Percentiles rank a stretch among this genome's conserved stretches.
phyloP scores from a whole-genome alignment of 2,797 vertebrate species.

The Chrysocyon brachyurus region DNA sequence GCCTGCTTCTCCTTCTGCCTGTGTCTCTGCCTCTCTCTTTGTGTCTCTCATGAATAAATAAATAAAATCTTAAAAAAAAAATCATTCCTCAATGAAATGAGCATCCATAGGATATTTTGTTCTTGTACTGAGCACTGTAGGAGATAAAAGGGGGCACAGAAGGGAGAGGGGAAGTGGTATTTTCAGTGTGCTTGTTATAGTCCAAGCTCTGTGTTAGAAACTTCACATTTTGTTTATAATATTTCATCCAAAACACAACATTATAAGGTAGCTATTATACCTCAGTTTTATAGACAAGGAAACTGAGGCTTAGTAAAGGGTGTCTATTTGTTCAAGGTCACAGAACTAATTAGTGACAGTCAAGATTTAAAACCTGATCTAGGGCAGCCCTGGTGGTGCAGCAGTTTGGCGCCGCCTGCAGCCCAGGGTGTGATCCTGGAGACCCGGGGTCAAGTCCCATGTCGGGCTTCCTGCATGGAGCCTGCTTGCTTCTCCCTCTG shows the following conservation, averaged over 20 bases:
- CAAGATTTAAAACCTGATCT: conserved; percentile 22
- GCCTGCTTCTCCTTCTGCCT: too few species aligned
- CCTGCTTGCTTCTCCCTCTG: too few species aligned
- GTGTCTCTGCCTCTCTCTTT: too few species aligned
- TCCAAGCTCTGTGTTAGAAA: conserved; percentile 36
- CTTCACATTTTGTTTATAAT: conserved; percentile 43
- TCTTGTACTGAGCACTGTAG: neutral
- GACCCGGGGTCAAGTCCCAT: too few species aligned
- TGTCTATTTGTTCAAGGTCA: conserved; percentile 23
- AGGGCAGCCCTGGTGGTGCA: too few species aligned
- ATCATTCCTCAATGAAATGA: neutral
- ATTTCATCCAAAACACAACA: conserved; percentile 45
- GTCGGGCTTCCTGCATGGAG: too few species aligned
- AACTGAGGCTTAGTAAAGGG: conserved; percentile 22
- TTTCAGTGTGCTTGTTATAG: neutral
- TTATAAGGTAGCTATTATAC: neutral
- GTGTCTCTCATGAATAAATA: too few species aligned
- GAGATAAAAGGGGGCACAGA: neutral
- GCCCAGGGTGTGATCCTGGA: too few species aligned
- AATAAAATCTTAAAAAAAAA: too few species aligned
- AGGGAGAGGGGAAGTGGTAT: neutral
- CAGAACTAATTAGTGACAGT: conserved; percentile 12
- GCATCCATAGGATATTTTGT: neutral
- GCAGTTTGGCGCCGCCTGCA: too few species aligned
- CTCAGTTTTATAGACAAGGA: conserved; percentile 40